Evolutionary conservation across 1,140 invertebrate genomes (phyloP).

Genomic region (Cotesia vestalis): DNA sequence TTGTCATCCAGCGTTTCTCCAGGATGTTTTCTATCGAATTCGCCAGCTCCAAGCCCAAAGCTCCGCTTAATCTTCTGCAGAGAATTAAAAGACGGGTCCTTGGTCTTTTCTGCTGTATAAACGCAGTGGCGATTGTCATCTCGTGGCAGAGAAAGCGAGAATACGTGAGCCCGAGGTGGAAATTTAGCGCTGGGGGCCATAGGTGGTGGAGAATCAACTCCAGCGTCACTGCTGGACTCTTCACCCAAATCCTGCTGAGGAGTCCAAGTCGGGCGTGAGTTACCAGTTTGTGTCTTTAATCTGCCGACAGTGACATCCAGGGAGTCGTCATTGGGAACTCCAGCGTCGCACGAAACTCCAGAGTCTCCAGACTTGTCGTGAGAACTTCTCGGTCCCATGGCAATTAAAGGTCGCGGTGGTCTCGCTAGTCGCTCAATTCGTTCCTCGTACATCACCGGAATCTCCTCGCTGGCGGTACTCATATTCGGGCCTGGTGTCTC

Average conservation of each 20-base stretch:
- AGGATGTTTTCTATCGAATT: conserved; percentile 45
- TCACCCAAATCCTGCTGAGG: conserved; percentile 80
- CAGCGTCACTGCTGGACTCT: conserved; percentile 75
- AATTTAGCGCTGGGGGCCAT: conserved; percentile 67
- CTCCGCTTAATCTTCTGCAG: conserved; percentile 75
- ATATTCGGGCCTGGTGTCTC: conserved; percentile 54
- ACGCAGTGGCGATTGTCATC: conserved; percentile 70
- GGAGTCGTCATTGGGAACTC: conserved; percentile 62
- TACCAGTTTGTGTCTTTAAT: conserved; percentile 44
- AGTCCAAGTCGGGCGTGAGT: conserved; percentile 71
- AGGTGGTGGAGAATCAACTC: conserved; percentile 60
- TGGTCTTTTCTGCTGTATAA: conserved; percentile 65
- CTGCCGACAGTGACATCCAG: conserved; percentile 51
- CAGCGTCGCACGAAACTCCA: conserved; percentile 79
- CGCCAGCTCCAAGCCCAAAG: conserved; percentile 60
- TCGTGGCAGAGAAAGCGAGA: conserved; percentile 76
- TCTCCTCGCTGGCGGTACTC: conserved; percentile 57
- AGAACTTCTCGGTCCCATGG: conserved; percentile 56
- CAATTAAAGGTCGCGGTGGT: conserved; percentile 64
- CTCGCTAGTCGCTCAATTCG: conserved; percentile 66
- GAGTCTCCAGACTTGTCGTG: conserved; percentile 81
- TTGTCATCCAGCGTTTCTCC: conserved; percentile 68
- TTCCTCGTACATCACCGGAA: conserved; percentile 65
- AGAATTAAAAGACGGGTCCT: conserved; percentile 70
- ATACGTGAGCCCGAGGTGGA: conserved; percentile 73